Evolutionary conservation across 1,140 invertebrate species (phyloP).

Genomic region (Radopholus similis): DNA sequence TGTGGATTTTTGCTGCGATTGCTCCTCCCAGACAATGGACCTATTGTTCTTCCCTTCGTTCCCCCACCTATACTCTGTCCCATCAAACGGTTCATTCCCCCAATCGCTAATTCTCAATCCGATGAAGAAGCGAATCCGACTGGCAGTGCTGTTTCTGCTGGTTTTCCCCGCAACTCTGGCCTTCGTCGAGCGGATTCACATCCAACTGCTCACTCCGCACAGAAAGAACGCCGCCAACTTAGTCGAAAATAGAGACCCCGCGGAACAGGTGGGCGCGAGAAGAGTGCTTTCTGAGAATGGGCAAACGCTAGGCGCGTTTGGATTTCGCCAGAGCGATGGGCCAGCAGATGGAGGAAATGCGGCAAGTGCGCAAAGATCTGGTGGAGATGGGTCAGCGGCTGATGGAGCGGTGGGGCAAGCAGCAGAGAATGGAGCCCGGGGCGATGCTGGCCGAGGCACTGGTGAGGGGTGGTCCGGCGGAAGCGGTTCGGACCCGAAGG

Average conservation of each 20-base stretch:
- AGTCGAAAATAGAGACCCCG: too few relatives aligned
- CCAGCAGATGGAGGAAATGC: constrained; percentile 10
- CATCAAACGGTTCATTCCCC: too few relatives aligned
- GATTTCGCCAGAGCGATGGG: constrained; percentile 9
- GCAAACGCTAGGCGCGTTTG: background rate
- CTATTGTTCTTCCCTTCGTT: too few relatives aligned
- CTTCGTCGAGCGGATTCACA: background rate
- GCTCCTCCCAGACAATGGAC: too few relatives aligned
- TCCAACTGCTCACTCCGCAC: background rate
- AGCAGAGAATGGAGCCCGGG: background rate
- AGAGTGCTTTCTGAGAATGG: too few relatives aligned
- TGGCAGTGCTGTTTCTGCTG: background rate
- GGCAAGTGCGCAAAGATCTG: background rate
- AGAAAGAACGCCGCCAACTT: background rate
- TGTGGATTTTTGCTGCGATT: too few relatives aligned
- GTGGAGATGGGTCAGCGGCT: background rate
- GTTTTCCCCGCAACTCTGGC: background rate
- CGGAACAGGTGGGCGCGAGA: too few relatives aligned
- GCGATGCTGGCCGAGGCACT: constrained; percentile 9
- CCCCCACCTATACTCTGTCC: too few relatives aligned
- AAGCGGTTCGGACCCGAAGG: background rate
- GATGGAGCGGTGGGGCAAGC: constrained; percentile 8
- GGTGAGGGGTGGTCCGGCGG: background rate
- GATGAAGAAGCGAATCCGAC: too few relatives aligned
- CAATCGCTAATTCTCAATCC: too few relatives aligned